phyloP scores from a whole-genome alignment of 2,888 invertebrate species.

The Acrobasis suavella region DNA sequence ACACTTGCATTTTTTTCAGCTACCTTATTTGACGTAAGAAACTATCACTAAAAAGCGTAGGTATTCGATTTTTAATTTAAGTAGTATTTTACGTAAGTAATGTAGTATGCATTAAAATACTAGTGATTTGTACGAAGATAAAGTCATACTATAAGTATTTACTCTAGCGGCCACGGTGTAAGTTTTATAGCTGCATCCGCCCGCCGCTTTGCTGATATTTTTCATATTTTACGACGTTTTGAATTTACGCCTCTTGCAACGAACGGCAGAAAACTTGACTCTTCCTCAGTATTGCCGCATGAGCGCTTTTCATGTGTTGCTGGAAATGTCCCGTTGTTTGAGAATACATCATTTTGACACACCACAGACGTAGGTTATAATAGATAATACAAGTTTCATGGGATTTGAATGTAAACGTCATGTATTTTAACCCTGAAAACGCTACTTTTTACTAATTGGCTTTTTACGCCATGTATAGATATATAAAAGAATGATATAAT shows the following conservation, averaged over 20 bases:
- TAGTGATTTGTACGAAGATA: not conserved
- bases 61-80: too few relatives aligned
- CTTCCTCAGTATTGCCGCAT: conserved; percentile 36
- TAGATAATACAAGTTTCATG: not conserved
- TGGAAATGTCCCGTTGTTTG: conserved; percentile 17
- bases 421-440: too few relatives aligned
- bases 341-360: conserved; percentile 4
- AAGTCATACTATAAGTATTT: not conserved
- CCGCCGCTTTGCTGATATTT: conserved; percentile 57
- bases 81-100: too few relatives aligned
- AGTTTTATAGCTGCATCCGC: conserved; percentile 57
- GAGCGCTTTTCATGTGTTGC: conserved; percentile 28
- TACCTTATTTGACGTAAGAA: too few relatives aligned
- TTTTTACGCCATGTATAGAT: too few relatives aligned
- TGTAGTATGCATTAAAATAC: too few relatives aligned
- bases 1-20: too few relatives aligned
- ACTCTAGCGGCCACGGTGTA: conserved; percentile 39
- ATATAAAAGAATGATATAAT: too few relatives aligned
- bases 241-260: conserved; percentile 65
- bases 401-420: not conserved
- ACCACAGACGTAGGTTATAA: not conserved
- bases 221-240: conserved; percentile 78
- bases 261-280: conserved; percentile 47
- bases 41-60: too few relatives aligned
- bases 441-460: too few relatives aligned